These are phyloP conservation scores for Hirtodrosophila alboralis DNA, from an alignment of 2,888 invertebrate genomes.

Conservation along the genomic window DNA sequence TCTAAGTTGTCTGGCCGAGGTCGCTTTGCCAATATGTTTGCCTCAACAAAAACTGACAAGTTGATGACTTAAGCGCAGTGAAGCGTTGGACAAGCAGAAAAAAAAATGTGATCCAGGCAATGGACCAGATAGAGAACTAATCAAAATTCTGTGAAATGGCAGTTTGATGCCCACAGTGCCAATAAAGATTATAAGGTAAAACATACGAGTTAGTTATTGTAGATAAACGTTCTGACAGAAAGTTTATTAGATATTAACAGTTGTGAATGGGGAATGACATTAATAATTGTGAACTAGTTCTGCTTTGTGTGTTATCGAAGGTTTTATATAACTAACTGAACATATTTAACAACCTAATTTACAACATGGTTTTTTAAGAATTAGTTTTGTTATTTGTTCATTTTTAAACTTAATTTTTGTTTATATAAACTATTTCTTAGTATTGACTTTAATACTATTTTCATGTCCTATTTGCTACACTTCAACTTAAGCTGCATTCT, in stretches of 20 bases:
- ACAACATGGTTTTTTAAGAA: too few relatives aligned
- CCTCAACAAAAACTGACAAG: constrained; percentile 54
- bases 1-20: constrained; percentile 33
- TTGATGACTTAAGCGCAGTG: constrained; percentile 62
- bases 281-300: too few relatives aligned
- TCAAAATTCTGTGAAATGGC: constrained; percentile 39
- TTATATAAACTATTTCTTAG: too few relatives aligned
- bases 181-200: constrained; percentile 27
- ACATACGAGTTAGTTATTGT: constrained; percentile 10
- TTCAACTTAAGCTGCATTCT: too few relatives aligned
- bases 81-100: constrained; percentile 46
- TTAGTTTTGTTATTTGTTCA: too few relatives aligned
- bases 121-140: constrained; percentile 23
- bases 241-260: constrained; percentile 26
- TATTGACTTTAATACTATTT: too few relatives aligned
- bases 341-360: too few relatives aligned
- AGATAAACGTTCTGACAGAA: constrained; percentile 11
- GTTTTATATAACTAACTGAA: too few relatives aligned
- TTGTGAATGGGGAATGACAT: neutral
- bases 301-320: too few relatives aligned
- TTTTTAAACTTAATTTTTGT: too few relatives aligned
- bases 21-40: constrained; percentile 59
- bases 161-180: constrained; percentile 3
- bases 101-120: constrained; percentile 26
- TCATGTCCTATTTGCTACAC: too few relatives aligned